These are phyloP conservation scores for Magallana angulata DNA, from an alignment of 1,140 invertebrate species.

Conservation along the genomic window DNA sequence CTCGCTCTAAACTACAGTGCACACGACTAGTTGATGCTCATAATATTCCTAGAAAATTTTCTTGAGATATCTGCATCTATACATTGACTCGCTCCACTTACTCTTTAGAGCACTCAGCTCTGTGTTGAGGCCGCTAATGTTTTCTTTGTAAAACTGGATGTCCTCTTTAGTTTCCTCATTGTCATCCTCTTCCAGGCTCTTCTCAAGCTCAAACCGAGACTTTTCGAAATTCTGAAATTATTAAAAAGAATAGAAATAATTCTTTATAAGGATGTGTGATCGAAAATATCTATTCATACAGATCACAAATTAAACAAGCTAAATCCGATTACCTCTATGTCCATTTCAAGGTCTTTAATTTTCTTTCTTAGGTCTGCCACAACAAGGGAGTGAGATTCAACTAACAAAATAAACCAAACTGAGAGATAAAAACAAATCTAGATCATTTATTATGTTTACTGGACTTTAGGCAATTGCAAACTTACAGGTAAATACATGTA, in stretches of 20 bases:
- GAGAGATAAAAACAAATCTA: too few species aligned
- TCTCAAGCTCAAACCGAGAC: slow-evolving; percentile 62
- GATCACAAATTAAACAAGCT: not conserved
- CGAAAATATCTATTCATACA: not conserved
- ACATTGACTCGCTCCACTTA: slow-evolving; percentile 42
- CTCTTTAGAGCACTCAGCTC: slow-evolving; percentile 73
- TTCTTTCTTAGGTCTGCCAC: slow-evolving; percentile 68
- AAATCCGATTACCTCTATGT: slow-evolving; percentile 65
- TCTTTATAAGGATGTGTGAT: not conserved
- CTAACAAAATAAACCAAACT: slow-evolving; percentile 31
- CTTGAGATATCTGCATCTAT: too few species aligned
- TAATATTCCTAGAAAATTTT: too few species aligned
- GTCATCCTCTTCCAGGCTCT: slow-evolving; percentile 52
- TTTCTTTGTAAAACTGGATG: slow-evolving; percentile 71
- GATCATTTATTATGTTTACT: too few species aligned
- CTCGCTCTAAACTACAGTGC: too few species aligned
- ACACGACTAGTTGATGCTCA: too few species aligned
- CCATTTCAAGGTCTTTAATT: slow-evolving; percentile 65
- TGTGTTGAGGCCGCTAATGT: slow-evolving; percentile 69
- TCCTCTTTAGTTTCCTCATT: slow-evolving; percentile 68
- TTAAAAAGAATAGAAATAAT: not conserved
- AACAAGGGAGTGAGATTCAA: slow-evolving; percentile 58
- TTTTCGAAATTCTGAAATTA: slow-evolving; percentile 69
- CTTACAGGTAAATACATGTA: too few species aligned
- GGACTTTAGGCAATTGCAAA: too few species aligned